Evolutionary conservation across 2,797 vertebrate species (phyloP), one percentile per base, ranked within the genome.

Genomic region (Lagocephalus sceleratus): DNA sequence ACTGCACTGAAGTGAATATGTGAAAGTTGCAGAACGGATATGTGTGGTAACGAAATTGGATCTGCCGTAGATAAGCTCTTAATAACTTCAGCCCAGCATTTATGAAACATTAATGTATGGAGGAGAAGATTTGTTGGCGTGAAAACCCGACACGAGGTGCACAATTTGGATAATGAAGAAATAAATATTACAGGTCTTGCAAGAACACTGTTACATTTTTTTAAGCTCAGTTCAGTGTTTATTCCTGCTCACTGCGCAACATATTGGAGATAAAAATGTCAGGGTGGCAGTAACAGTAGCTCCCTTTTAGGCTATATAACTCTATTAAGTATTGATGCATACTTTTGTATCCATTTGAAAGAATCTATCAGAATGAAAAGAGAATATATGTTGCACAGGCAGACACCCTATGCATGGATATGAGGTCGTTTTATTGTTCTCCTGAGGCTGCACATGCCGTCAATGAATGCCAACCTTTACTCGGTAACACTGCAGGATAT

Each of bases 81-180:
- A 83, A 89, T 90, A 89, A 35, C 32, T 35, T 85, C 84, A 86
- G 75, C 60, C 59, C 73, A 71, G 80, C 79, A 73, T 86, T 85
- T 84, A 89, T 91, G 75, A 88, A 92, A 91, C 81, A 89, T 91
- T 89, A 87, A 90, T 90, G 76, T 77, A 64, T 59, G 70, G 68
- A 75, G 69, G 54, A 47, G 55, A 73, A 54, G 73, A 77, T 60
- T 55, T 66, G 81, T 75, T 71, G 69, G 74, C 71, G 77, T 40
- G 59, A 72, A 72, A 74, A 45, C 55, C 45, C 60, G 50, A 61
- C 48, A 54, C 4, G 19, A 60, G 54, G 51, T 54, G 58, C 71
- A 17, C 69, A 73, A 67, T 29, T 48, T 66, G 47, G 54, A 47
- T 70, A 57, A 72, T 5, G 45, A 70, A 63, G 57, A 63, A 50